Evolutionary conservation across 2,797 vertebrate genomes (phyloP).

Genomic region (Neosilurus hyrtlii): DNA sequence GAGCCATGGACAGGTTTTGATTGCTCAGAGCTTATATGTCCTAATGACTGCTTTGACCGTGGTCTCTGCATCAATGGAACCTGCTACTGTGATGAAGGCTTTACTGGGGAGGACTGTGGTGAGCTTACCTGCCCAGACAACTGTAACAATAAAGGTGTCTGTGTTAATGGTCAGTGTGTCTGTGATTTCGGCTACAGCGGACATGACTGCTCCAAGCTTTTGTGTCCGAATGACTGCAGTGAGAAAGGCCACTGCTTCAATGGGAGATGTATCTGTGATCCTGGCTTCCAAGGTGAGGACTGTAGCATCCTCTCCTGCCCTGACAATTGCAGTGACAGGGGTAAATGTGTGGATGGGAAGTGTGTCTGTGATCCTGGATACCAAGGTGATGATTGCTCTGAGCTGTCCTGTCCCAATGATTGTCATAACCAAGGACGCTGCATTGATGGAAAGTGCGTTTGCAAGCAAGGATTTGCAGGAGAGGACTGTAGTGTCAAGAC

Average conservation of each 20-base stretch:
- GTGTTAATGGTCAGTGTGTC: slow-evolving; percentile 83
- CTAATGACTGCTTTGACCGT: slow-evolving; percentile 90
- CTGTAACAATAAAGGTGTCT: slow-evolving; percentile 80
- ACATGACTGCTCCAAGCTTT: slow-evolving; percentile 82
- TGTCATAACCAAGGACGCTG: slow-evolving; percentile 79
- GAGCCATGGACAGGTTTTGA: slow-evolving; percentile 92
- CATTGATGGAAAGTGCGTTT: slow-evolving; percentile 76
- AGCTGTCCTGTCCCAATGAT: slow-evolving; percentile 77
- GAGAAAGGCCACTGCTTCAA: slow-evolving; percentile 81
- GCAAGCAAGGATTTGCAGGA: slow-evolving; percentile 76
- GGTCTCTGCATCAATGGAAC: slow-evolving; percentile 92
- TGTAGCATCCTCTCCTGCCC: slow-evolving; percentile 83
- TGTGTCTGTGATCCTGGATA: slow-evolving; percentile 82
- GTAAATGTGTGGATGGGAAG: slow-evolving; percentile 80
- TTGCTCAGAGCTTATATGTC: slow-evolving; percentile 91
- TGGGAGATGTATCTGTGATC: slow-evolving; percentile 86
- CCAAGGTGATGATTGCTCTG: slow-evolving; percentile 81
- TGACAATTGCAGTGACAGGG: slow-evolving; percentile 76
- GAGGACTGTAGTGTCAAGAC: slow-evolving; percentile 76
- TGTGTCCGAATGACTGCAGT: slow-evolving; percentile 85
- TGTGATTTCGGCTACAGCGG: slow-evolving; percentile 83
- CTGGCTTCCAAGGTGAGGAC: slow-evolving; percentile 80
- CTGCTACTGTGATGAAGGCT: slow-evolving; percentile 90
- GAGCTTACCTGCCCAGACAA: slow-evolving; percentile 80
- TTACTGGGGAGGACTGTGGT: slow-evolving; percentile 85